Conservation (phyloP, 1,140 invertebrate species). For the Diploscapter pachys region DNA sequence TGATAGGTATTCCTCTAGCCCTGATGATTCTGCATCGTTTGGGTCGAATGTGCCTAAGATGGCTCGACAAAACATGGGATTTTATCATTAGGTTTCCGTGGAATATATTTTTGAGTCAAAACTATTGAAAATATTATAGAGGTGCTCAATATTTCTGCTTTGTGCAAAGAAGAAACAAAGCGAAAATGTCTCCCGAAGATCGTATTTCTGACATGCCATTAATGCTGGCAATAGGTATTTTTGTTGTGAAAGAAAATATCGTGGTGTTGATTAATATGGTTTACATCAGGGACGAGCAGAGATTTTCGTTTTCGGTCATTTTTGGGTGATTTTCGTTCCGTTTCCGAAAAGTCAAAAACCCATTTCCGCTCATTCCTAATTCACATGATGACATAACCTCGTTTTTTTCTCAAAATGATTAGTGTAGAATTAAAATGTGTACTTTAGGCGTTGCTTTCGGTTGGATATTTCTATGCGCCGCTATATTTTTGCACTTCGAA, state of each 20-base stretch:
- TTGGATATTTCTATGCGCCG: slow-evolving; percentile 59
- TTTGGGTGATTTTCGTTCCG: too few relatives aligned
- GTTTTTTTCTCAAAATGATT: too few relatives aligned
- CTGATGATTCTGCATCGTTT: slow-evolving; percentile 57
- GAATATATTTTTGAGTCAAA: too few relatives aligned
- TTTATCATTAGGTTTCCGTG: slow-evolving; percentile 27
- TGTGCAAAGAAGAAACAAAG: slow-evolving; percentile 49
- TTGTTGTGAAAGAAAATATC: too few relatives aligned
- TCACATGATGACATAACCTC: too few relatives aligned
- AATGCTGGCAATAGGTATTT: slow-evolving; percentile 51
- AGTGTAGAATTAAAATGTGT: neutral
- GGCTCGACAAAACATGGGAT: slow-evolving; percentile 41
- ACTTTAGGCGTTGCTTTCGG: slow-evolving; percentile 37
- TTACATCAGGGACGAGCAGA: too few relatives aligned
- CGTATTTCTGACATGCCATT: slow-evolving; percentile 52
- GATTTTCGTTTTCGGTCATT: too few relatives aligned
- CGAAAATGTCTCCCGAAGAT: slow-evolving; percentile 36
- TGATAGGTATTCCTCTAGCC: slow-evolving; percentile 55
- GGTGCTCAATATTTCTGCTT: slow-evolving; percentile 54
- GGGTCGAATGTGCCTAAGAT: slow-evolving; percentile 50
- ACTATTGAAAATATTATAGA: neutral
- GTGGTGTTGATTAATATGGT: too few relatives aligned
- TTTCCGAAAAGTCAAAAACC: too few relatives aligned
- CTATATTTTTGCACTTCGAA: slow-evolving; percentile 57
- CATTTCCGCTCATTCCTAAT: too few relatives aligned